Evolutionary conservation across 2,797 vertebrate species (phyloP).

Genomic region (Macropodus opercularis): DNA sequence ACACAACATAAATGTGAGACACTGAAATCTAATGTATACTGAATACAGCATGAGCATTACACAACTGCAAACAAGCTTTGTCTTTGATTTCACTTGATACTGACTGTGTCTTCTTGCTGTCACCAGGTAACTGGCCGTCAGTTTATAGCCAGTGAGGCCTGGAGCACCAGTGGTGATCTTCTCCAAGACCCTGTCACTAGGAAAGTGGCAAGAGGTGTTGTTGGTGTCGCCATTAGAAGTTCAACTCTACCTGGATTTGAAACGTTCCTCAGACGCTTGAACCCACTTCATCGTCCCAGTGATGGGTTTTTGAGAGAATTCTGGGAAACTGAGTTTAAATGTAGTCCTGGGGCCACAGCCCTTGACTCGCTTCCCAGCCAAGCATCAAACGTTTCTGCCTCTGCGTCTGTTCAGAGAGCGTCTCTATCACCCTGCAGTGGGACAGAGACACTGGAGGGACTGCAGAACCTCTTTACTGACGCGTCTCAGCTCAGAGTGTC

Average conservation of each 20-base stretch:
- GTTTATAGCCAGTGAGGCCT: conserved; percentile 82
- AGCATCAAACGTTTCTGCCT: neutral
- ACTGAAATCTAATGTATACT: too few species aligned
- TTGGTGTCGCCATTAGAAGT: conserved; percentile 81
- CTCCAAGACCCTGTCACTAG: conserved; percentile 53
- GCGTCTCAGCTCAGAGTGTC: too few species aligned
- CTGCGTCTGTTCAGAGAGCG: neutral
- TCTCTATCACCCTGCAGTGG: conserved; percentile 67
- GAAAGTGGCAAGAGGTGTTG: conserved; percentile 70
- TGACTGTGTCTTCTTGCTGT: too few species aligned
- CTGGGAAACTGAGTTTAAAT: conserved; percentile 76
- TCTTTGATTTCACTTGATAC: too few species aligned
- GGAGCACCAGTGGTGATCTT: conserved; percentile 77
- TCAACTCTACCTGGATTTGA: conserved; percentile 74
- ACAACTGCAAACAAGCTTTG: too few species aligned
- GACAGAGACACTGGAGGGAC: too few species aligned
- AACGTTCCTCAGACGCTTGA: conserved; percentile 65
- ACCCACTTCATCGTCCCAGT: conserved; percentile 58
- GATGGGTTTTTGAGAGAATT: conserved; percentile 70
- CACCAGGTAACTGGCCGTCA: conserved; percentile 72
- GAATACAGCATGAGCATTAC: too few species aligned
- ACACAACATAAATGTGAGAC: too few species aligned
- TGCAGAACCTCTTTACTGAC: too few species aligned
- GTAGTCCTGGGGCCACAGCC: conserved; percentile 38
- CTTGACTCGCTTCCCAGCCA: neutral